Conservation (phyloP, 1,140 invertebrate genomes). For the Aporrectodea caliginosa region DNA sequence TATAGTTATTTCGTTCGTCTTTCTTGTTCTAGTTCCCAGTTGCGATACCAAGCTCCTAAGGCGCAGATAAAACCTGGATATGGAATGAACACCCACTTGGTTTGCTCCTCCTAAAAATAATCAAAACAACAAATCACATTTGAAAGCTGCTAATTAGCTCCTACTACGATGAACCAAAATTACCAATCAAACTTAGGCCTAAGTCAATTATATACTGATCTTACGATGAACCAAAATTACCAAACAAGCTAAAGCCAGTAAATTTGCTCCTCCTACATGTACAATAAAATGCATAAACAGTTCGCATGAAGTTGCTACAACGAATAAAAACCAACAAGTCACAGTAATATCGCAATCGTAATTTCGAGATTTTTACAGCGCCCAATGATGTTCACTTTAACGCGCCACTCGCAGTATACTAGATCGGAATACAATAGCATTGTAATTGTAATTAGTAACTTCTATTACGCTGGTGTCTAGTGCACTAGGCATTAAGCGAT, state of each 20-base stretch:
- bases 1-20: background rate
- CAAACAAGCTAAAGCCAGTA: background rate
- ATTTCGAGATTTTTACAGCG: too few species aligned
- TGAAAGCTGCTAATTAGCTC: background rate
- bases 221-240: background rate
- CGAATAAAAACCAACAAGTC: too few species aligned
- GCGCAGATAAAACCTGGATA: background rate
- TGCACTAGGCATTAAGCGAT: too few species aligned
- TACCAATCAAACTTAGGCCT: too few species aligned
- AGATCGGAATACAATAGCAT: too few species aligned
- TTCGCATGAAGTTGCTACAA: too few species aligned
- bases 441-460: background rate
- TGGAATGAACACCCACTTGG: background rate
- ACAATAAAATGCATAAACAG: too few species aligned
- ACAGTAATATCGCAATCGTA: too few species aligned
- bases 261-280: background rate
- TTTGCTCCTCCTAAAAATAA: background rate
- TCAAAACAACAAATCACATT: background rate
- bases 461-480: background rate
- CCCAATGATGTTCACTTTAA: too few species aligned
- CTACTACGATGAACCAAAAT: background rate
- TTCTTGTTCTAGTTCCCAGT: background rate
- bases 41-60: background rate
- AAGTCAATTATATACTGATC: background rate
- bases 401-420: too few species aligned